These are phyloP conservation scores for Helostoma temminkii DNA, from an alignment of 2,797 vertebrate species.

Conservation along the genomic window DNA sequence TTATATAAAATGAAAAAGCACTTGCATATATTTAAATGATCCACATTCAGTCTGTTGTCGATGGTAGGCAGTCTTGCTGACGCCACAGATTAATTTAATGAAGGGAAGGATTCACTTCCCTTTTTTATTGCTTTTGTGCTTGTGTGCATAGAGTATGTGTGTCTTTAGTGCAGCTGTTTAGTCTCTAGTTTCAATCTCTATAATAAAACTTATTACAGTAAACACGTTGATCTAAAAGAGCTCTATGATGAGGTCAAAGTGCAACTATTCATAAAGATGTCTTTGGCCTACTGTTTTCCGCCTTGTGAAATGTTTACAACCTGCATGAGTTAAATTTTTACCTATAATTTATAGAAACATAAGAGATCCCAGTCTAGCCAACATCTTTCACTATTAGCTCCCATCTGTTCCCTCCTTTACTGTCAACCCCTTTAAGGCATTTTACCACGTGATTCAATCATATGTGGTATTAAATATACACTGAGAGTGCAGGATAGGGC, in stretches of 20 bases:
- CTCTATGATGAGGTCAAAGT: not conserved
- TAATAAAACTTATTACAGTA: not conserved
- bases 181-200: not conserved
- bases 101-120: slow-evolving; percentile 10
- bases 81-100: slow-evolving; percentile 1
- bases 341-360: slow-evolving; percentile 12
- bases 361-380: not conserved
- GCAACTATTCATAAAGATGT: slow-evolving; percentile 5
- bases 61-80: not conserved
- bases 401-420: slow-evolving; percentile 24
- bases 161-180: slow-evolving; percentile 10
- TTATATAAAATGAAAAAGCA: not conserved
- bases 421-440: slow-evolving; percentile 33
- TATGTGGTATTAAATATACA: slow-evolving; percentile 46
- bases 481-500: not conserved
- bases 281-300: slow-evolving; percentile 1
- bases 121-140: slow-evolving; percentile 6
- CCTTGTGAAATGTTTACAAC: not conserved
- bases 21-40: not conserved
- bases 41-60: not conserved
- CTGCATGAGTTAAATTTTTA: not conserved
- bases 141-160: not conserved
- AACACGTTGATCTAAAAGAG: not conserved
- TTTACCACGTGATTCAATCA: slow-evolving; percentile 44
- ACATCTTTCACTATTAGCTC: slow-evolving; percentile 28